Evolutionary conservation across 2,888 invertebrate genomes (phyloP).

Genomic region (Eucriotettix oculatus): DNA sequence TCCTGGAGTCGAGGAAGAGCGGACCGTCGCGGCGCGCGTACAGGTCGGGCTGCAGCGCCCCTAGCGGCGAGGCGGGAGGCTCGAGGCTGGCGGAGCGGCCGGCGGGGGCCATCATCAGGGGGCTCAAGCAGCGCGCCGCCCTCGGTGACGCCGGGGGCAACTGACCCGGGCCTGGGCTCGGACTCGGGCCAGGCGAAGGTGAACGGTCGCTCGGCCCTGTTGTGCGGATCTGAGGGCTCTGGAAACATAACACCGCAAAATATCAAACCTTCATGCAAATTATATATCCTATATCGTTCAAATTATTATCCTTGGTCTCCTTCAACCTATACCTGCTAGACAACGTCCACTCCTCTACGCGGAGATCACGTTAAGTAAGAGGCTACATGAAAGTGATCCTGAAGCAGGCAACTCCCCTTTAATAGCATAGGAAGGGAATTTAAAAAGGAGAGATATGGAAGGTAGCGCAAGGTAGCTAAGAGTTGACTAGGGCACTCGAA

Average conservation of each 20-base stretch:
- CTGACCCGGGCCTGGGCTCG: background rate
- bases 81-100: constrained; percentile 16
- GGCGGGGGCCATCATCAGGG: constrained; percentile 53
- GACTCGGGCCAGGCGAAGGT: constrained; percentile 35
- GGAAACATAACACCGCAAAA: background rate
- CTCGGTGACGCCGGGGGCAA: constrained; percentile 13
- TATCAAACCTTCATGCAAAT: too few species aligned
- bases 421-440: too few species aligned
- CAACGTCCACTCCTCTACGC: too few species aligned
- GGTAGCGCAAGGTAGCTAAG: too few species aligned
- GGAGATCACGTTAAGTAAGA: too few species aligned
- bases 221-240: constrained; percentile 8
- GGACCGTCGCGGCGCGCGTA: constrained; percentile 69
- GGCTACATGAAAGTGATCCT: too few species aligned
- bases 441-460: too few species aligned
- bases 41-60: constrained; percentile 73
- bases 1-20: constrained; percentile 46
- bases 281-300: too few species aligned
- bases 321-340: too few species aligned
- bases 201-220: constrained; percentile 37
- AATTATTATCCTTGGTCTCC: too few species aligned
- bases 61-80: constrained; percentile 44
- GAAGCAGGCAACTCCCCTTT: too few species aligned
- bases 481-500: too few species aligned
- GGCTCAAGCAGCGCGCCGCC: constrained; percentile 44